phyloP scores from a whole-genome alignment of 2,888 invertebrate genomes.

The Drosophila mimetica region DNA sequence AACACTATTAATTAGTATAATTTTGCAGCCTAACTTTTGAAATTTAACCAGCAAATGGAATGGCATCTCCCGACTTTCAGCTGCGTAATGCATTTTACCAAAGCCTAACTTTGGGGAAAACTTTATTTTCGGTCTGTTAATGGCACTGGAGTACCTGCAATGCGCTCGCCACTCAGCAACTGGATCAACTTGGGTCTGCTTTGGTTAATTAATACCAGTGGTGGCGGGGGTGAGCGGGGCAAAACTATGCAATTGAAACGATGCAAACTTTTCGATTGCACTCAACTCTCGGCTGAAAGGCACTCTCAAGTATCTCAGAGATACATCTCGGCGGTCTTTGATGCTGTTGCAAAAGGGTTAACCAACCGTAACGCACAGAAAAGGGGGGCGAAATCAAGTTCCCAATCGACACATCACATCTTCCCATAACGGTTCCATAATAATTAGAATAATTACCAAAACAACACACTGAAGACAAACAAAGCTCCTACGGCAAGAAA shows the following conservation, averaged over 20 bases:
- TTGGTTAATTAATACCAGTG: slow-evolving; percentile 36
- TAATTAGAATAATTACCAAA: slow-evolving; percentile 41
- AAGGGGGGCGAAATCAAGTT: slow-evolving; percentile 11
- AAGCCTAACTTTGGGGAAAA: slow-evolving; percentile 18
- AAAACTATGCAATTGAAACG: slow-evolving; percentile 48
- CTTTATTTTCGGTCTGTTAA: slow-evolving; percentile 30
- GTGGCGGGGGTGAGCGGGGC: background rate
- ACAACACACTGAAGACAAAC: slow-evolving; percentile 26
- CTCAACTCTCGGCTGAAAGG: slow-evolving; percentile 18
- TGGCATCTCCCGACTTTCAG: slow-evolving; percentile 10
- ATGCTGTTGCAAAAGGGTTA: slow-evolving; percentile 23
- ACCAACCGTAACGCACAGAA: slow-evolving; percentile 11
- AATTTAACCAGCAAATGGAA: slow-evolving; percentile 4
- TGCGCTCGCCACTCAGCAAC: slow-evolving; percentile 28
- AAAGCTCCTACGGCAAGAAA: slow-evolving; percentile 5
- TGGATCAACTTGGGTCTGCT: slow-evolving; percentile 31
- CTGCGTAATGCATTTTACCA: slow-evolving; percentile 7
- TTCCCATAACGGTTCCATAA: slow-evolving; percentile 16
- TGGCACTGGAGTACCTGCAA: slow-evolving; percentile 33
- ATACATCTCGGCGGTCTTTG: slow-evolving; percentile 25
- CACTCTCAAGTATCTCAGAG: slow-evolving; percentile 29
- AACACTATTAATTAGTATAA: background rate
- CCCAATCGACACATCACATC: slow-evolving; percentile 31
- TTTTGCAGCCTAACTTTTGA: background rate
- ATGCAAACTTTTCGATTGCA: slow-evolving; percentile 50